Base-by-base conservation (phyloP, 2,797 vertebrate genomes). In the Pantherophis vulpinus region DNA sequence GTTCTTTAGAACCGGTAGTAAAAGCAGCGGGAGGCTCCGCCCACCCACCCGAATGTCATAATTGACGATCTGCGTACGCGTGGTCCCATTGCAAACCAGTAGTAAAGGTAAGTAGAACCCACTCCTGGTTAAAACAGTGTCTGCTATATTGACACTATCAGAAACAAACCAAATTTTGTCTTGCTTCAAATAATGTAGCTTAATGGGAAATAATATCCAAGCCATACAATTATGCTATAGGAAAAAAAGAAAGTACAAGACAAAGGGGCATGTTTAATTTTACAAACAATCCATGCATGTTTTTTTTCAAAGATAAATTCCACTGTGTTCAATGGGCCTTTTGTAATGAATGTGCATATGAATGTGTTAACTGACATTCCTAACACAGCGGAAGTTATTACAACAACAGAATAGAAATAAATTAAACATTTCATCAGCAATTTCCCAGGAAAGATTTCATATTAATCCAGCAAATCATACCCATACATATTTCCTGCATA, bases 381-480 rank as follows among this genome's bases (percentile, higher is more conserved):
- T 91, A 9, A 47, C 18, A 11, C 6, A 88, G 55, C 6, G 42
- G 87, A 63, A 90, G 6, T 55, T 91, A 74, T 29, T 63, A 56
- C 37, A 16, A 61, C 27, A 61, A 86, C 86, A 89, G 11, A 74
- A 86, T 47, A 42, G 70, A 54, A 88, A 86, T 27, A 88, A 74
- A 60, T 25, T 42, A 32, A 91, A 60, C 7, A 88, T n/a, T 74
- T 58, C n/a, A 70, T 93, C 83, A 74, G 10, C 70, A 79, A 87
- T 86, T 83, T 32, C 51, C n/a, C 32, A 51, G 55, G 54, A 37
- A 88, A 59, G 55, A 88, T 20, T 12, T 27, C 56, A 94, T 94
- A 92, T 87, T 59, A 95, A 87, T 70, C 88, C 60, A 89, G 59
- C 88, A 89, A 63, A 37, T 42, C 37, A 61, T 42, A 63, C 12